Conservation (phyloP, 1,140 invertebrate species). For the Monomorium pharaonis region DNA sequence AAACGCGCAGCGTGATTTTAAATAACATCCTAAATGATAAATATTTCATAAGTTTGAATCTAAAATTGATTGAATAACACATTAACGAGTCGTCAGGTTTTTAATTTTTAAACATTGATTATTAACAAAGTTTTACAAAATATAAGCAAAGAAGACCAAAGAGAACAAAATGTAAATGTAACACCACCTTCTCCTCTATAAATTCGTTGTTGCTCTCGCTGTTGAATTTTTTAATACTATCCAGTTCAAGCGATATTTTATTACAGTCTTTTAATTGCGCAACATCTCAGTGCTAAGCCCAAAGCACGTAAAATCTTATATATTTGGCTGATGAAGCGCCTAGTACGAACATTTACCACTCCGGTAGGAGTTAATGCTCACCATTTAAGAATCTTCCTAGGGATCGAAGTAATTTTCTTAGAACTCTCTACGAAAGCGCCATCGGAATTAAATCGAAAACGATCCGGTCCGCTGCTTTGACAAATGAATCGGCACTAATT, state of each 20-base stretch:
- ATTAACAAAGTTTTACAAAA: too few relatives aligned
- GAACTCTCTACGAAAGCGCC: slow-evolving; percentile 21
- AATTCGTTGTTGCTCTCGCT: too few relatives aligned
- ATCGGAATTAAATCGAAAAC: slow-evolving; percentile 41
- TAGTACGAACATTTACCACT: neutral
- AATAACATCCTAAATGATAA: too few relatives aligned
- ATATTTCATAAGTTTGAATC: too few relatives aligned
- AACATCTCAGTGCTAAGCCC: neutral
- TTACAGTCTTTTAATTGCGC: neutral
- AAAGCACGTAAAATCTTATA: neutral
- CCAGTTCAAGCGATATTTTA: neutral
- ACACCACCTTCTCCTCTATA: too few relatives aligned
- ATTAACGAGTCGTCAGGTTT: too few relatives aligned
- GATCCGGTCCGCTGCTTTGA: slow-evolving; percentile 22
- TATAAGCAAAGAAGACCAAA: too few relatives aligned
- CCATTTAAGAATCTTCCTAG: slow-evolving; percentile 25
- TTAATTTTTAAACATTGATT: too few relatives aligned
- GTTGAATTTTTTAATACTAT: neutral
- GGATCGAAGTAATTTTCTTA: slow-evolving; percentile 36
- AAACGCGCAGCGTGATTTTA: too few relatives aligned
- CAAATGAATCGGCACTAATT: slow-evolving; percentile 50
- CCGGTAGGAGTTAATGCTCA: neutral
- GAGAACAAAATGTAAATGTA: too few relatives aligned
- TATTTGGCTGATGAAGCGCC: neutral
- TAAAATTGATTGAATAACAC: too few relatives aligned